Evolutionary conservation across 2,113 vertebrate genomes (phyloP).

Genomic region (Labrus mixtus): DNA sequence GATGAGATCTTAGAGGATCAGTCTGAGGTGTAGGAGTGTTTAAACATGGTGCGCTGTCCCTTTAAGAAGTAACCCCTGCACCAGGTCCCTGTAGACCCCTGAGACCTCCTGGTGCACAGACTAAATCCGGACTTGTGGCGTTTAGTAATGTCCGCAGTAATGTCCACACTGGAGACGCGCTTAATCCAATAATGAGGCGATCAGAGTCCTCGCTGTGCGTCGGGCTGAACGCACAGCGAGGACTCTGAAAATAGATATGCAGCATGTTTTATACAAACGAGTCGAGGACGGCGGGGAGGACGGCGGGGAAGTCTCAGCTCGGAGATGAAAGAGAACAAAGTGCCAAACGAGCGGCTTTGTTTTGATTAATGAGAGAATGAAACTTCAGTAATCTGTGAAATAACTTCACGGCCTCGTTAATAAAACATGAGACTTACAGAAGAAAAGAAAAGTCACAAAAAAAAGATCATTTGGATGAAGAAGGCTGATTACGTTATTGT

Average conservation of each 20-base stretch:
- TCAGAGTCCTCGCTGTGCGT: constrained; percentile 27
- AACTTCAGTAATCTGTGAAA: constrained; percentile 65
- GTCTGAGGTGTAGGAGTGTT: no score
- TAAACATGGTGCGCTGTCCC: no score
- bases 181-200: constrained; percentile 47
- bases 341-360: constrained; percentile 46
- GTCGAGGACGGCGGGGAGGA: constrained; percentile 2
- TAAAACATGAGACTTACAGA: constrained; percentile 50
- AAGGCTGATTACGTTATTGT: constrained; percentile 20
- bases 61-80: no score
- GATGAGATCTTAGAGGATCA: no score
- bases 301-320: background rate
- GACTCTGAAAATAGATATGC: constrained; percentile 33
- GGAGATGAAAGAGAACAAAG: constrained; percentile 47
- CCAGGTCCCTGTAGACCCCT: no score
- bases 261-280: constrained; percentile 38
- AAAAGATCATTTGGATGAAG: constrained; percentile 29
- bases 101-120: background rate
- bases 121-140: background rate
- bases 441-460: constrained; percentile 41
- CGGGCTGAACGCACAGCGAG: constrained; percentile 7
- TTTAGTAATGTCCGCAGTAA: constrained; percentile 13
- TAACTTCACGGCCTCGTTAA: constrained; percentile 61
- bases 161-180: constrained; percentile 25
- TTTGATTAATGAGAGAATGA: constrained; percentile 66